Conservation (phyloP, 1,140 invertebrate species). For the Bicyclus anynana region DNA sequence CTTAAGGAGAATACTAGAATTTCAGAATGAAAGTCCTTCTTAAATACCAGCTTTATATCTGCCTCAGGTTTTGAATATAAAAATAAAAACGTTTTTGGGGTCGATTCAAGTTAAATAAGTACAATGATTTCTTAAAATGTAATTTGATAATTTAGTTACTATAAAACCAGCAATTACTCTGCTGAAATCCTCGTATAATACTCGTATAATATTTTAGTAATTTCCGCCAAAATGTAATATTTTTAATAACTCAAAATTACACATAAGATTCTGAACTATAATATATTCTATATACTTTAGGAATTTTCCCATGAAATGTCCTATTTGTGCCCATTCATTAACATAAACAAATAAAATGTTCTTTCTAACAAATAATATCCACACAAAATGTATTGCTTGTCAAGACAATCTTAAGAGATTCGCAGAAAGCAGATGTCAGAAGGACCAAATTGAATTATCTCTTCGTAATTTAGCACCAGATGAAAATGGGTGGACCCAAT, state of each 20-base stretch:
- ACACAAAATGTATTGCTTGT: not conserved
- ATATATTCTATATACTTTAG: too few species aligned
- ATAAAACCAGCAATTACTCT: too few species aligned
- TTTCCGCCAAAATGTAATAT: too few species aligned
- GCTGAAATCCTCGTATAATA: too few species aligned
- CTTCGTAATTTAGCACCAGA: constrained; percentile 4
- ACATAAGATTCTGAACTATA: too few species aligned
- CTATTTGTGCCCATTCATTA: too few species aligned
- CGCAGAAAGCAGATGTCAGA: constrained; percentile 1
- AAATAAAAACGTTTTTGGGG: not conserved
- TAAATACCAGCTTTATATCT: not conserved
- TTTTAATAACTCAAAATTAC: too few species aligned
- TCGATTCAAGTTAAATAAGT: not conserved
- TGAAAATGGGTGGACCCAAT: constrained; percentile 6
- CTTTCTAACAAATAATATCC: not conserved
- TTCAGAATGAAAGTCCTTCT: not conserved
- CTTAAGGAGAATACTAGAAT: not conserved
- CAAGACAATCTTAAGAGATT: not conserved
- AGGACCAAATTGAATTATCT: constrained; percentile 3
- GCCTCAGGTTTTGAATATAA: not conserved
- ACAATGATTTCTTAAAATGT: too few species aligned
- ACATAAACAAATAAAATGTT: too few species aligned
- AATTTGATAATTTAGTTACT: too few species aligned
- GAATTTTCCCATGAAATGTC: too few species aligned
- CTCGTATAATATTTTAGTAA: too few species aligned